Conservation (phyloP, 2,888 invertebrate species). For the Camptogramma bilineatum region DNA sequence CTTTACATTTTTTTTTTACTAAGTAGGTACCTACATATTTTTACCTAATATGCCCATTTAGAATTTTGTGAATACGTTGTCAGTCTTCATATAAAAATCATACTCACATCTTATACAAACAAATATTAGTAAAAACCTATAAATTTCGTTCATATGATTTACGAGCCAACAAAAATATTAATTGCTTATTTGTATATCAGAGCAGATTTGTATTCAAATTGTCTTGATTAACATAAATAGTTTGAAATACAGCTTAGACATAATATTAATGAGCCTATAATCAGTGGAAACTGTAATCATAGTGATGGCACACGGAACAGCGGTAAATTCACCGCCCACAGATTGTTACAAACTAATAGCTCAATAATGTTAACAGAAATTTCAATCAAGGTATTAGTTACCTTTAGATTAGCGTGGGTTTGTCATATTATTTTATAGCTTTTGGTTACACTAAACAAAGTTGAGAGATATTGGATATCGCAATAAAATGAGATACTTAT, state of each 20-base stretch:
- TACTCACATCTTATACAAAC: background rate
- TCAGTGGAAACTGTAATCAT: constrained; percentile 47
- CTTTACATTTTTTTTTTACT: no score
- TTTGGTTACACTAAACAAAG: constrained; percentile 5
- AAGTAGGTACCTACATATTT: no score
- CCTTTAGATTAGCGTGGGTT: constrained; percentile 44
- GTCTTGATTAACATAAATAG: background rate
- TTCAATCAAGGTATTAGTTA: constrained; percentile 44
- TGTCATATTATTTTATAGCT: constrained; percentile 31
- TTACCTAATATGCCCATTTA: no score
- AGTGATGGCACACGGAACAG: constrained; percentile 26
- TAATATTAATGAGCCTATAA: constrained; percentile 15
- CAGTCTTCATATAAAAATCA: background rate
- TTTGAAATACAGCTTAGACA: background rate
- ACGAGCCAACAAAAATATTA: background rate
- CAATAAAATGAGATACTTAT: background rate
- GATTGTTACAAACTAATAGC: constrained; percentile 56
- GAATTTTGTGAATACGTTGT: no score
- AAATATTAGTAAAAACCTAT: background rate
- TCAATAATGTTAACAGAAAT: constrained; percentile 52
- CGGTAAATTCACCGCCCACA: constrained; percentile 55
- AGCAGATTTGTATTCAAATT: background rate
- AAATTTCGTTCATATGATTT: background rate
- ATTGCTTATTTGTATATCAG: background rate
- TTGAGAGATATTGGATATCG: constrained; percentile 2